phyloP scores from a whole-genome alignment of 1,140 invertebrate species.

The Hylyphantes graminicola region DNA sequence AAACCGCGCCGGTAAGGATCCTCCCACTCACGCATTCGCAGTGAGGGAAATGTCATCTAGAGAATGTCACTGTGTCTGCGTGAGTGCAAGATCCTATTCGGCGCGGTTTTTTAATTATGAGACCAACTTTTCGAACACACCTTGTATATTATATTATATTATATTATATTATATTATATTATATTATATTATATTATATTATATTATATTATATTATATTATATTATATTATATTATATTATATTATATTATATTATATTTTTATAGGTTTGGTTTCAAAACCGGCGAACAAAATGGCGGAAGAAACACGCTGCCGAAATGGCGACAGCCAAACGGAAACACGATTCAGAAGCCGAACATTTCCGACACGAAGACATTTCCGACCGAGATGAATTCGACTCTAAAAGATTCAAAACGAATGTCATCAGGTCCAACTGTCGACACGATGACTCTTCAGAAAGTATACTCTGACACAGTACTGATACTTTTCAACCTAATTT shows the following conservation, averaged over 20 bases:
- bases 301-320: constrained; percentile 99
- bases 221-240: too few relatives aligned
- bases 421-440: constrained; percentile 36
- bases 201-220: too few relatives aligned
- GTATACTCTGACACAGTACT: constrained; percentile 29
- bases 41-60: too few relatives aligned
- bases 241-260: not conserved
- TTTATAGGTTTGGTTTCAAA: constrained; percentile 99
- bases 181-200: too few relatives aligned
- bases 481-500: not conserved
- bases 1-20: too few relatives aligned
- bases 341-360: constrained; percentile 86
- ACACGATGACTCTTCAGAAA: constrained; percentile 52
- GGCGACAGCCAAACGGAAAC: constrained; percentile 96
- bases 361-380: constrained; percentile 74
- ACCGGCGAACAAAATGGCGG: constrained; percentile 98
- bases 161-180: not conserved
- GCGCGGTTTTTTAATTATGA: too few relatives aligned
- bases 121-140: too few relatives aligned
- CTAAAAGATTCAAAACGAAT: constrained; percentile 45
- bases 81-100: too few relatives aligned
- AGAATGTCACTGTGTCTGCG: too few relatives aligned
- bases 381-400: constrained; percentile 72
- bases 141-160: not conserved
- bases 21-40: too few relatives aligned